phyloP scores from a whole-genome alignment of 92 coral and sea anemone genomes.

The Palythoa heliodiscus region DNA sequence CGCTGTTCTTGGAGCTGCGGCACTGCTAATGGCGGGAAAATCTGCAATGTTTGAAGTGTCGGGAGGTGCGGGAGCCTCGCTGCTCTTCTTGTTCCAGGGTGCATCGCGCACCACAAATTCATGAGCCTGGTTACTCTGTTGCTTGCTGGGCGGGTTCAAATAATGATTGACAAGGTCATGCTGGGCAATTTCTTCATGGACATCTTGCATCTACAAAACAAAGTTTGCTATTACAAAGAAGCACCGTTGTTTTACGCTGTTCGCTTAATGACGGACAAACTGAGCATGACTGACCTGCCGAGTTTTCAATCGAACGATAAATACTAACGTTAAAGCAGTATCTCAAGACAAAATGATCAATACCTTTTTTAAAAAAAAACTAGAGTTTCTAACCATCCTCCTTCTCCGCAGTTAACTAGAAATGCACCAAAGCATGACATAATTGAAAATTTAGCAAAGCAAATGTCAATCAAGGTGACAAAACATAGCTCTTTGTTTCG shows the following conservation, averaged over 20 bases:
- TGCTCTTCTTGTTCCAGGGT: constrained; percentile 80
- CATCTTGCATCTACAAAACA: constrained; percentile 84
- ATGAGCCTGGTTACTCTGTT: constrained; percentile 51
- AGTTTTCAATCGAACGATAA: no score
- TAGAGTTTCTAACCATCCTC: no score
- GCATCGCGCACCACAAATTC: constrained; percentile 96
- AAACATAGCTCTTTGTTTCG: no score
- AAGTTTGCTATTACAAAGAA: neutral
- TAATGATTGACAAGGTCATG: constrained; percentile 84
- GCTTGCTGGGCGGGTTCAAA: constrained; percentile 95
- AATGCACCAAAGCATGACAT: no score
- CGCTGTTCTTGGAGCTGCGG: constrained; percentile 70
- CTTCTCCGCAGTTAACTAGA: no score
- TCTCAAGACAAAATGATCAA: no score
- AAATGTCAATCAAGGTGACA: no score
- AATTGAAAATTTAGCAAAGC: no score
- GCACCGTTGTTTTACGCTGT: neutral
- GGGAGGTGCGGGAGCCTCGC: constrained; percentile 70
- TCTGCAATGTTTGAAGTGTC: constrained; percentile 91
- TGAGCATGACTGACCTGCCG: no score
- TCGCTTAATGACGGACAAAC: no score
- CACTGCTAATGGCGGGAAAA: constrained; percentile 92
- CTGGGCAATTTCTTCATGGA: constrained; percentile 86
- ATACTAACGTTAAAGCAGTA: no score
- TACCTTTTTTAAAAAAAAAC: no score